Base-by-base conservation (phyloP, 1,140 invertebrate genomes). In the Halesus radiatus region DNA sequence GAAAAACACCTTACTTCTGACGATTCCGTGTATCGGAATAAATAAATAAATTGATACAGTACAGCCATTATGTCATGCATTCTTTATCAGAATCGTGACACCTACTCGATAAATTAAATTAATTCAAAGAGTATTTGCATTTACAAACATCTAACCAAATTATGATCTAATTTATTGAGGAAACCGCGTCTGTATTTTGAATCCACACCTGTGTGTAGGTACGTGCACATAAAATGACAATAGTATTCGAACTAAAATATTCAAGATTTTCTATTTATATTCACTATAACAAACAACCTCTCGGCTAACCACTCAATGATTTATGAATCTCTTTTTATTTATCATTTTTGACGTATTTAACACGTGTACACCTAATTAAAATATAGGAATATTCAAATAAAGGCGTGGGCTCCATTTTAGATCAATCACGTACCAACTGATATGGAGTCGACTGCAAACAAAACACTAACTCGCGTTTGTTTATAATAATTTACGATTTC, bases 401-500 rank as follows among this genome's bases (percentile, higher is more conserved):
- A 50, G 6, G 66, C 37, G 66, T 70, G 66, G 66, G 66, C 37
- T 8, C 3, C 13, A 70, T 70, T 70, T 70, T 20, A 70, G 66
- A 70, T 70, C 66, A 70, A 70, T 70, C 66, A 70, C 66, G 15
- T 13, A 50, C 66, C 15, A 26, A 70, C 37, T 50, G 62, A 66
- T 66, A 66, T 66, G 29, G 37, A 70, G n/a, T 70, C n/a, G 29
- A 58, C 18, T 22, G 50, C 53, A 78, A 78, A 73, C 64, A 73
- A 77, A 77, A 70, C 62, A 78, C 62, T 20, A 70, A 54, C 10
- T 32, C 70, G 16, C 16, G 70, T 73, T 74, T 54, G 53, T 74
- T 54, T 54, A 54, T 74, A 54, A 74, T 74, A 74, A 56, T 74
- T 74, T 54, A 74, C 54, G 50, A 16, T 74, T 74, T 74, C 20